These are phyloP conservation scores for Schizopygopsis pylzovi DNA, from an alignment of 2,797 vertebrate species.

Conservation along the genomic window DNA sequence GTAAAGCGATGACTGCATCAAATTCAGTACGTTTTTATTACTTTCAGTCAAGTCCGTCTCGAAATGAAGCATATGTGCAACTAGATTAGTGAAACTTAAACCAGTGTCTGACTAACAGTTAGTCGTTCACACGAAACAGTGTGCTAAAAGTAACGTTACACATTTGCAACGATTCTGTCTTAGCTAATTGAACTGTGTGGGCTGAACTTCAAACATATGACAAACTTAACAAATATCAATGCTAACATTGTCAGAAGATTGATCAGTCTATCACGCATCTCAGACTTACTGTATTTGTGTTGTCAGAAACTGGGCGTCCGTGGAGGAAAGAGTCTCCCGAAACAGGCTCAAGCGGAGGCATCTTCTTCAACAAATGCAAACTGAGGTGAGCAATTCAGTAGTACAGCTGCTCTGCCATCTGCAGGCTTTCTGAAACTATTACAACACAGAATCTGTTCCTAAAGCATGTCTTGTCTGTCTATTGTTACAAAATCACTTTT, in stretches of 20 bases:
- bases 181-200: not conserved
- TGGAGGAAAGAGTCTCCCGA: constrained; percentile 77
- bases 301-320: constrained; percentile 71
- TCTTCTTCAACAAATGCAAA: constrained; percentile 83
- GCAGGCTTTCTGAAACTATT: not conserved
- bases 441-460: not conserved
- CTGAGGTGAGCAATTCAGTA: constrained; percentile 70
- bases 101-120: not conserved
- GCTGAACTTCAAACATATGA: not conserved
- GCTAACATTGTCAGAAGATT: too few species aligned
- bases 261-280: not conserved
- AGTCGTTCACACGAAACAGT: not conserved
- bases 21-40: not conserved
- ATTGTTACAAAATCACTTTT: not conserved
- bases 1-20: not conserved
- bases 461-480: not conserved
- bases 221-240: not conserved
- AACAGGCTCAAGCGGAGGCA: constrained; percentile 69
- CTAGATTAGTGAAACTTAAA: not conserved
- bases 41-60: not conserved
- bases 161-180: not conserved
- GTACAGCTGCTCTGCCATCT: not conserved
- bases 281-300: constrained; percentile 52
- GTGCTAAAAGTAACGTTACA: not conserved
- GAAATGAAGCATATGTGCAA: not conserved